phyloP scores from a whole-genome alignment of 2,797 vertebrate genomes.

The Eulemur mongoz region DNA sequence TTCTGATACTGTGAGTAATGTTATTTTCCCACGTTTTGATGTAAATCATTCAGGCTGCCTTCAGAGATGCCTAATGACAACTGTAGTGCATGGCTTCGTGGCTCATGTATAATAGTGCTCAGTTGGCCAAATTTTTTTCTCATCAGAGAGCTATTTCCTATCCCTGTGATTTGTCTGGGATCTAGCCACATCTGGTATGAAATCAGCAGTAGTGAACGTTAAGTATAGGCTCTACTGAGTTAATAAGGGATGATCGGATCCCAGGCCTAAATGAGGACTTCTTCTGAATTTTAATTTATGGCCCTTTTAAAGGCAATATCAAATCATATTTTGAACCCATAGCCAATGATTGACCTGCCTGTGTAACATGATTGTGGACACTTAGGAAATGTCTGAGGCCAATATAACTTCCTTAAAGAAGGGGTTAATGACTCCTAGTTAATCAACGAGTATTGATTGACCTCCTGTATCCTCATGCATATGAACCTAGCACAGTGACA shows the following conservation, averaged over 20 bases:
- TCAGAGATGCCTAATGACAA: background rate
- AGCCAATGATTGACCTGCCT: background rate
- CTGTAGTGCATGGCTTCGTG: background rate
- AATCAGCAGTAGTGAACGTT: conserved; percentile 9
- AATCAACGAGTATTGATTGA: background rate
- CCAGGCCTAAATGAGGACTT: background rate
- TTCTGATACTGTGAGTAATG: background rate
- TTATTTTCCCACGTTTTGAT: background rate
- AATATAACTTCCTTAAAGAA: background rate
- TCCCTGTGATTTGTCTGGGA: background rate
- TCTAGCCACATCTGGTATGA: background rate
- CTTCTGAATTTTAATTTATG: conserved; percentile 41
- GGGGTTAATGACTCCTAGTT: background rate
- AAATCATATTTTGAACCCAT: background rate
- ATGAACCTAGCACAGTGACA: background rate
- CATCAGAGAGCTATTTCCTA: background rate
- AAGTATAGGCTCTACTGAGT: background rate
- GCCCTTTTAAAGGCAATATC: background rate
- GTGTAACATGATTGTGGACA: background rate
- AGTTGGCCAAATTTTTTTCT: background rate
- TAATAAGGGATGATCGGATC: background rate
- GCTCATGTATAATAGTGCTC: background rate
- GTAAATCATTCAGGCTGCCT: background rate
- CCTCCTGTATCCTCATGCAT: background rate
- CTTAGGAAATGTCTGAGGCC: background rate